Conservation (phyloP, 1,140 invertebrate species). For the Lasioglossum baleicum region DNA sequence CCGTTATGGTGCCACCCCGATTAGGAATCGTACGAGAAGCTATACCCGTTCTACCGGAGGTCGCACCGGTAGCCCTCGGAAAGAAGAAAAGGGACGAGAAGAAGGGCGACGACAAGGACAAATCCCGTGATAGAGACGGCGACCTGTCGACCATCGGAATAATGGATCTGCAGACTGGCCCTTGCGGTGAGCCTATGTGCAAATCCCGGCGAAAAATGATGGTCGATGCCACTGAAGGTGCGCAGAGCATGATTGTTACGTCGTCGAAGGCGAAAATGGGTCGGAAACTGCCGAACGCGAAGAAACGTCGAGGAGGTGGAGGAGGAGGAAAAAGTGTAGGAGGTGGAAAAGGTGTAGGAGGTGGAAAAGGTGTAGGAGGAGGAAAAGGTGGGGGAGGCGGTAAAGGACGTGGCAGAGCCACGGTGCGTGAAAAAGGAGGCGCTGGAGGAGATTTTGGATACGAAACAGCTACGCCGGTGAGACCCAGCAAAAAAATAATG, state of each 20-base stretch:
- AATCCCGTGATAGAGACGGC: constrained; percentile 29
- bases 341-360: not conserved
- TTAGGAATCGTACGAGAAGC: constrained; percentile 64
- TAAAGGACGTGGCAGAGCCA: not conserved
- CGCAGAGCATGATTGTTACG: not conserved
- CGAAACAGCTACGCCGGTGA: constrained; percentile 5
- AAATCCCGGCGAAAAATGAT: constrained; percentile 63
- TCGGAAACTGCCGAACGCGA: not conserved
- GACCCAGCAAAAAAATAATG: constrained; percentile 67
- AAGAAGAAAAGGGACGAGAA: constrained; percentile 60
- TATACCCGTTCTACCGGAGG: constrained; percentile 48
- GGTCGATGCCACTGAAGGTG: not conserved
- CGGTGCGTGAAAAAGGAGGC: not conserved
- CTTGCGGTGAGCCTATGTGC: constrained; percentile 69
- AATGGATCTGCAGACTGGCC: constrained; percentile 53
- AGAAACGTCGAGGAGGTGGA: not conserved
- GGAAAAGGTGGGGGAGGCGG: not conserved
- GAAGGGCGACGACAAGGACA: constrained; percentile 56
- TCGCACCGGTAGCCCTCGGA: not conserved
- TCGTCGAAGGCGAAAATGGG: not conserved
- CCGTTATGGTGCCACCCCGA: constrained; percentile 51
- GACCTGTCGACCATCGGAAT: not conserved
- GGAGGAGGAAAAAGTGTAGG: not conserved
- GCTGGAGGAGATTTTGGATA: constrained; percentile 16
- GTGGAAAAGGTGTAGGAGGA: too few relatives aligned